Base-by-base conservation (phyloP, 2,888 invertebrate genomes). In the Drosophila koepferae region DNA sequence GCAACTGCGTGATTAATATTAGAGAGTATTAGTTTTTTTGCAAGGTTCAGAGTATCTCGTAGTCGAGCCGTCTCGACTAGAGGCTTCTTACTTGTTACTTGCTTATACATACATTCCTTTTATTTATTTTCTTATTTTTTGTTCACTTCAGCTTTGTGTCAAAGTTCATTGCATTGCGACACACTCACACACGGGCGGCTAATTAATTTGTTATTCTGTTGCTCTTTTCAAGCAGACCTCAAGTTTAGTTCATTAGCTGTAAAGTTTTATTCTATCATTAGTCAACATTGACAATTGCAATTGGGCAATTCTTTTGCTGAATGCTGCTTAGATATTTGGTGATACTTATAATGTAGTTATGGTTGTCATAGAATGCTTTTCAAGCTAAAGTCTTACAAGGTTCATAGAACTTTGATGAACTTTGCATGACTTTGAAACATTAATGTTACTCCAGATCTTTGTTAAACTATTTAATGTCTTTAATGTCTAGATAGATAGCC, bases 171-270 rank as follows among this genome's bases (percentile, higher is more conserved):
- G 43, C 36, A 54, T 61, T 70, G 54, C 72, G 56, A 38, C 55
- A 69, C 55, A 38, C 53, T 66, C 41, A 69, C 55, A 28, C 14
- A 38, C 28, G 28, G 62, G 77, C 69, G 51, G 66, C 72, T 86
- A 78, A 86, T 82, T 86, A 86, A 83, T 82, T 71, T 72, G 74
- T 54, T 54, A 10, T 55, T 18, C 28, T 41, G 18, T 20, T 54
- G 18, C 23, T 40, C 16, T 40, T 55, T 55, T 41, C 23, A 20
- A 20, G 36, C 31, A 38, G 59, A 20, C 41, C 20, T 51, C 44
- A 18, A 23, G 59, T 28, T 63, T 23, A 49, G 49, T 38, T 74
- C 64, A 71, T 53, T 48, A 58, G 70, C 48, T 55, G 66, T 64
- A 48, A 48, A 51, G 7, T 36, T 62, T 51, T 28, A 68, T 68